Evolutionary conservation across 2,888 invertebrate genomes (phyloP).

Genomic region (Carterocephalus palaemon): DNA sequence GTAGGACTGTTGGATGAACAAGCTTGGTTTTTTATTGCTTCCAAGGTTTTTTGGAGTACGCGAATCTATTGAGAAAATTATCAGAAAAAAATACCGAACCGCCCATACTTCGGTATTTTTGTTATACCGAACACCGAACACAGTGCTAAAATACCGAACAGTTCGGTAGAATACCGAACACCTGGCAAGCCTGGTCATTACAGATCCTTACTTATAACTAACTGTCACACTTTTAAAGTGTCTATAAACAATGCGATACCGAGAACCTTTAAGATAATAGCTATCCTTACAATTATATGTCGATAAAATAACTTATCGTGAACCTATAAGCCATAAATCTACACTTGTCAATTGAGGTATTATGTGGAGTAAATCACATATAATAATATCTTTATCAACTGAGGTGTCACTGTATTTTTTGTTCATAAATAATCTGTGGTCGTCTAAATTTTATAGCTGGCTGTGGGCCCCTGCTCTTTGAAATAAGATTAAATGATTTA

Average conservation of each 20-base stretch:
- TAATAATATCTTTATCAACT: constrained; percentile 31
- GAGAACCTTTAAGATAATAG: not conserved
- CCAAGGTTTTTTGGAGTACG: too few species aligned
- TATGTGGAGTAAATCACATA: constrained; percentile 32
- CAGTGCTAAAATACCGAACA: too few species aligned
- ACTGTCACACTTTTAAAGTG: too few species aligned
- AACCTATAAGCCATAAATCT: constrained; percentile 11
- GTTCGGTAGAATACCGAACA: too few species aligned
- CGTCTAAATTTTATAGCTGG: constrained; percentile 47
- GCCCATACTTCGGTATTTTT: too few species aligned
- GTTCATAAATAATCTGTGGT: constrained; percentile 32
- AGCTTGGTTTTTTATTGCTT: too few species aligned
- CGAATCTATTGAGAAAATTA: too few species aligned
- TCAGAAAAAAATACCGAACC: too few species aligned
- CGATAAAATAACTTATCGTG: constrained; percentile 8
- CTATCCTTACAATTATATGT: constrained; percentile 9
- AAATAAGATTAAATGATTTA: constrained; percentile 72
- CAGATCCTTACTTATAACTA: not conserved
- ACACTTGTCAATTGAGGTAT: constrained; percentile 10
- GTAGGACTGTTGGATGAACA: too few species aligned
- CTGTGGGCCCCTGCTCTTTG: constrained; percentile 57
- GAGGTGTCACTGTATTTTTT: constrained; percentile 21
- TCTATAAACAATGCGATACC: not conserved
- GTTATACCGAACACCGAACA: too few species aligned
- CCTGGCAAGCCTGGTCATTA: too few species aligned